phyloP scores from a whole-genome alignment of 53 echinoderm and acorn worm genomes.

The Holothuria scabra region DNA sequence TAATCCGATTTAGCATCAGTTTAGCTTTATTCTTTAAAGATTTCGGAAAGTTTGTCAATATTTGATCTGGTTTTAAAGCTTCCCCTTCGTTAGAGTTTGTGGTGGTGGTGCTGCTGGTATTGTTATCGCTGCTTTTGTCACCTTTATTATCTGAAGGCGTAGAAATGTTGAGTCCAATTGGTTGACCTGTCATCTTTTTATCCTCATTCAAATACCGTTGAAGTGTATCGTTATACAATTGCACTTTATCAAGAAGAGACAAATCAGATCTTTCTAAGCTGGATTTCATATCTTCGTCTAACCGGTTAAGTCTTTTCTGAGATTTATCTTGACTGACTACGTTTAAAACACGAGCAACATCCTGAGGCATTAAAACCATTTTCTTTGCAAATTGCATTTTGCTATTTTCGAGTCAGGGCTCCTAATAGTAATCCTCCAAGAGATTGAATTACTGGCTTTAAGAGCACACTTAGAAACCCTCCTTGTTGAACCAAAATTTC shows the following conservation, averaged over 20 bases:
- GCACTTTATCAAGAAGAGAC: conserved; percentile 51
- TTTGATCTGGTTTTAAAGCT: neutral
- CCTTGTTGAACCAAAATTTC: conserved; percentile 57
- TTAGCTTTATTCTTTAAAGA: conserved; percentile 13
- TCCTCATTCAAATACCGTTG: conserved; percentile 44
- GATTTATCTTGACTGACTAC: conserved; percentile 7
- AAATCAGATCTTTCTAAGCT: conserved; percentile 29
- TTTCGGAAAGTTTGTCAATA: conserved; percentile 11
- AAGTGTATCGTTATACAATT: conserved; percentile 44
- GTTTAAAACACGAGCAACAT: conserved; percentile 53
- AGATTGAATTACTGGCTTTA: conserved; percentile 52
- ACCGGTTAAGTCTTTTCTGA: conserved; percentile 5
- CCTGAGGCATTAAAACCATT: conserved; percentile 73
- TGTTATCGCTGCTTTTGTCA: no score
- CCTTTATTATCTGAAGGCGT: neutral
- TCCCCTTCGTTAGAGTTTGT: neutral
- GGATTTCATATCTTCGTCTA: conserved; percentile 17
- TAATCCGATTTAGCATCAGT: neutral
- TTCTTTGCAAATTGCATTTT: conserved; percentile 74
- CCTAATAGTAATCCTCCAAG: conserved; percentile 24
- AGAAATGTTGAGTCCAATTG: no score
- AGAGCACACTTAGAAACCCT: conserved; percentile 53
- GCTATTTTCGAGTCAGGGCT: conserved; percentile 7
- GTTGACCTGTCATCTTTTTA: no score
- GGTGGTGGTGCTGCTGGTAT: neutral